Conservation (phyloP, 2,113 vertebrate species). For the Morone saxatilis region DNA sequence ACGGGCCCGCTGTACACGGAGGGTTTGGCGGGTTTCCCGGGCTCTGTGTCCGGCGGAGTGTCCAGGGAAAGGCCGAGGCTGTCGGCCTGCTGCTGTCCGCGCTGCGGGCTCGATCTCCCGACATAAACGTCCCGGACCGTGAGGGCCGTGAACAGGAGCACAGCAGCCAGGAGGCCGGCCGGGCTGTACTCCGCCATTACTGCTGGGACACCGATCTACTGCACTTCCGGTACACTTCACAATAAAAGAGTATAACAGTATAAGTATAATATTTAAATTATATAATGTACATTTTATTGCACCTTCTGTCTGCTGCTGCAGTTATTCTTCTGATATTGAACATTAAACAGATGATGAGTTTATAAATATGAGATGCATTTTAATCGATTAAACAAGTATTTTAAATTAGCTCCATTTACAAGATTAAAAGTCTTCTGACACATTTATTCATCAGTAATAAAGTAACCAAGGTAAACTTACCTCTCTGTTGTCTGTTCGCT, state of each 20-base stretch:
- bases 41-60: neutral
- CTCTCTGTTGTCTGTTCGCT: too few species aligned
- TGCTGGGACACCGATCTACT: neutral
- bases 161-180: constrained; percentile 76
- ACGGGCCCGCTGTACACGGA: constrained; percentile 78
- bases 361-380: too few species aligned
- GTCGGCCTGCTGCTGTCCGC: constrained; percentile 47
- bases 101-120: constrained; percentile 57
- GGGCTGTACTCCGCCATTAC: constrained; percentile 84
- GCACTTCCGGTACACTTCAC: neutral
- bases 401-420: too few species aligned
- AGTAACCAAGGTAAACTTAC: too few species aligned
- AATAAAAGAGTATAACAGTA: constrained; percentile 22
- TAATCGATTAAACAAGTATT: too few species aligned
- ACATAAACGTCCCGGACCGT: constrained; percentile 83
- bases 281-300: too few species aligned
- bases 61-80: constrained; percentile 9
- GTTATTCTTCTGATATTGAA: too few species aligned
- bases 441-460: too few species aligned
- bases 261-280: neutral
- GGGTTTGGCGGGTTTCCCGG: constrained; percentile 59
- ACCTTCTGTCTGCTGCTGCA: too few species aligned
- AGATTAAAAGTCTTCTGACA: too few species aligned
- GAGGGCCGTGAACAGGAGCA: constrained; percentile 82
- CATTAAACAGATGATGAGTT: too few species aligned